These are phyloP conservation scores for Temnothorax ravouxi DNA, from an alignment of 2,888 invertebrate species.

Conservation along the genomic window DNA sequence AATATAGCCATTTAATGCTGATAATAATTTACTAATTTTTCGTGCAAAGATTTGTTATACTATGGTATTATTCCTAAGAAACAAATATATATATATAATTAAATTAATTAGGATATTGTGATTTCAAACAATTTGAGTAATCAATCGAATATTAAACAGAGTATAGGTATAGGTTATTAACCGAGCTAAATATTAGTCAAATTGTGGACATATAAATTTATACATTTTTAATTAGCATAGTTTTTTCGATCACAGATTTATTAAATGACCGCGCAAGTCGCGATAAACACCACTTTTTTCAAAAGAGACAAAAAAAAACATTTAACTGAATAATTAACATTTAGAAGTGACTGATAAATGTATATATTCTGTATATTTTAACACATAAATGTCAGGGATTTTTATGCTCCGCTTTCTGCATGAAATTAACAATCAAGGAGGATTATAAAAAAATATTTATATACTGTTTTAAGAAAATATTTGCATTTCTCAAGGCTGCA, in stretches of 20 bases:
- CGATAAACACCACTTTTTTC: background rate
- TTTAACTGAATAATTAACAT: background rate
- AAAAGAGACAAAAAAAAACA: background rate
- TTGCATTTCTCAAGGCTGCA: background rate
- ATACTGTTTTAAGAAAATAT: background rate
- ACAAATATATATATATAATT: background rate
- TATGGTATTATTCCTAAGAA: background rate
- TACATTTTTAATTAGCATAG: background rate
- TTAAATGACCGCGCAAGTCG: background rate
- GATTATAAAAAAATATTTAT: conserved; percentile 1
- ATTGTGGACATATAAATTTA: background rate
- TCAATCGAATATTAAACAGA: background rate
- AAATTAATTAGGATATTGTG: background rate
- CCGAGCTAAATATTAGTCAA: background rate
- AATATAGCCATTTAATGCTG: background rate
- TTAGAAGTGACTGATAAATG: background rate
- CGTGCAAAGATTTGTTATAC: background rate
- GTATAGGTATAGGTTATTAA: background rate
- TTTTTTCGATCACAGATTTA: background rate
- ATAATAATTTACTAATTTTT: background rate
- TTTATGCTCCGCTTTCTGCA: background rate
- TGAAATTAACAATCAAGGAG: background rate
- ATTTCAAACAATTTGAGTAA: background rate
- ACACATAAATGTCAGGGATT: background rate
- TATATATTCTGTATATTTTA: background rate